Conservation (phyloP, 1,140 invertebrate genomes). For the Drosophila tani region DNA sequence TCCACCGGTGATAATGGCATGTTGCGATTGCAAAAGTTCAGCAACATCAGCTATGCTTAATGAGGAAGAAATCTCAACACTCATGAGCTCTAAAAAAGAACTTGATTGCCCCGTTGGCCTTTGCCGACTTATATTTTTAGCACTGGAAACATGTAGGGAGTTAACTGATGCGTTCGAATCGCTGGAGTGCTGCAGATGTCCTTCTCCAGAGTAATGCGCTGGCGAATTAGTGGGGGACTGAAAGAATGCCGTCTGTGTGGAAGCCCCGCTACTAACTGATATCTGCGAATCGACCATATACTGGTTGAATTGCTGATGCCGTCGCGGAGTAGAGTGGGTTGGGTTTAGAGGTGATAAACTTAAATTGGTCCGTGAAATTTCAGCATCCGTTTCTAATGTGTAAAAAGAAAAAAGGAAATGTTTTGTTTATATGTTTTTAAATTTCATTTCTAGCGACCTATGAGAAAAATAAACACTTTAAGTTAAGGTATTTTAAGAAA, state of each 20-base stretch:
- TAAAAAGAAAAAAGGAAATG: neutral
- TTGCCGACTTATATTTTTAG: conserved; percentile 41
- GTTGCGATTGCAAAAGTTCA: conserved; percentile 93
- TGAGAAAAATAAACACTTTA: too few relatives aligned
- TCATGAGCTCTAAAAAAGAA: conserved; percentile 69
- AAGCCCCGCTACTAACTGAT: conserved; percentile 74
- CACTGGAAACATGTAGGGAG: conserved; percentile 60
- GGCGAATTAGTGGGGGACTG: conserved; percentile 65
- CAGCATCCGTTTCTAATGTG: neutral
- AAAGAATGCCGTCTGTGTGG: conserved; percentile 77
- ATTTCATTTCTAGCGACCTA: too few relatives aligned
- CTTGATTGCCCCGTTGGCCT: conserved; percentile 51
- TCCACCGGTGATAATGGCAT: conserved; percentile 95
- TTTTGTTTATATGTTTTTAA: too few relatives aligned
- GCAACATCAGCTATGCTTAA: conserved; percentile 90
- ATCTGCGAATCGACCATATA: conserved; percentile 79
- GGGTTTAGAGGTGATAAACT: conserved; percentile 61
- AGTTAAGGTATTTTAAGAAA: too few relatives aligned
- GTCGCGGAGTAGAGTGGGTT: conserved; percentile 33
- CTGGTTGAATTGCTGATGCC: conserved; percentile 64
- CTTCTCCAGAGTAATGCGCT: conserved; percentile 46
- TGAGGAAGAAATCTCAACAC: conserved; percentile 43
- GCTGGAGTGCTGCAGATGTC: conserved; percentile 20
- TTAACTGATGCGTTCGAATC: conserved; percentile 50
- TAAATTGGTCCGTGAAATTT: conserved; percentile 56